These are phyloP conservation scores for Pasiphila rectangulata DNA, from an alignment of 2,888 invertebrate genomes.

Conservation along the genomic window DNA sequence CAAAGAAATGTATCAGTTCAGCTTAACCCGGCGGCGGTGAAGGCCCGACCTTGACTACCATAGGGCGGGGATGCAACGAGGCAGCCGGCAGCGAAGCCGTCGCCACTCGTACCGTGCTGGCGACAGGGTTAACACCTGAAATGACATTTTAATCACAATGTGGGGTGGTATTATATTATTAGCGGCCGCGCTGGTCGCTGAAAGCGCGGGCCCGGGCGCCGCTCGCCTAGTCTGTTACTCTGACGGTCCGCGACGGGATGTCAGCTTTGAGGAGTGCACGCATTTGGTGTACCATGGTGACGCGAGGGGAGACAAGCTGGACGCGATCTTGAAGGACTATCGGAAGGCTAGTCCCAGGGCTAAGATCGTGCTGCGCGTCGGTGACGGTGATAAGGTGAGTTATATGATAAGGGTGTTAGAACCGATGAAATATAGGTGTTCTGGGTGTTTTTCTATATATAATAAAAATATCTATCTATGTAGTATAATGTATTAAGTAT, in stretches of 20 bases:
- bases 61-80: constrained; percentile 72
- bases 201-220: constrained; percentile 69
- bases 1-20: constrained; percentile 27
- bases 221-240: constrained; percentile 74
- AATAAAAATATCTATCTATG: no score
- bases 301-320: constrained; percentile 68
- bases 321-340: constrained; percentile 68
- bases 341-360: constrained; percentile 71
- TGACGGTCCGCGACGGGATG: constrained; percentile 50
- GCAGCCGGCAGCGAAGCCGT: constrained; percentile 45
- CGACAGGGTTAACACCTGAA: constrained; percentile 61
- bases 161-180: constrained; percentile 60
- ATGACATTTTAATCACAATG: constrained; percentile 41
- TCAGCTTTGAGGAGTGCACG: constrained; percentile 69
- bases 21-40: constrained; percentile 51
- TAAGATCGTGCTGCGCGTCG: constrained; percentile 79
- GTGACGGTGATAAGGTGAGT: constrained; percentile 81
- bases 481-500: no score
- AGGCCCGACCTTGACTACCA: constrained; percentile 62
- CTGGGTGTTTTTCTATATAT: no score
- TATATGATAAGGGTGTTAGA: no score
- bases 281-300: constrained; percentile 74
- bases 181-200: constrained; percentile 53
- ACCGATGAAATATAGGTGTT: no score
- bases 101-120: constrained; percentile 66